Evolutionary conservation across 2,797 vertebrate species (phyloP).

Genomic region (Microtus obscurus): DNA sequence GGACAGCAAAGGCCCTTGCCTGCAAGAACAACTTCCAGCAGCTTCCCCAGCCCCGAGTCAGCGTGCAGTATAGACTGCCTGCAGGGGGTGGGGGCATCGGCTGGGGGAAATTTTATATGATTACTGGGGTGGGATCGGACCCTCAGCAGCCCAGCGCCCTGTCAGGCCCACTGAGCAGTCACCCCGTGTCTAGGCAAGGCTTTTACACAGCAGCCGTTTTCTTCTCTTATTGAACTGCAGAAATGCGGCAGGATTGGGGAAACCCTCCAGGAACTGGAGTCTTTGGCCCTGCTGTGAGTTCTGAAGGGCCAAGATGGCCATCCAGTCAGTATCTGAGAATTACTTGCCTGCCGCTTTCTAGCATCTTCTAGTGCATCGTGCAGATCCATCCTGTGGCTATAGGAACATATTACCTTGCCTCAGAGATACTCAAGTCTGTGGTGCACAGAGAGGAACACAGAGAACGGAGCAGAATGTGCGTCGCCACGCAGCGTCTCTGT

Average conservation of each 20-base stretch:
- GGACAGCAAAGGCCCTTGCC: constrained; percentile 49
- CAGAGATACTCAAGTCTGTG: neutral
- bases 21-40: constrained; percentile 70
- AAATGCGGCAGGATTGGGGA: neutral
- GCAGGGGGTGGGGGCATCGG: neutral
- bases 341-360: neutral
- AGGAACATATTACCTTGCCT: neutral
- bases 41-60: constrained; percentile 49
- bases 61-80: constrained; percentile 13
- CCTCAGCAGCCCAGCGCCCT: neutral
- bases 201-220: neutral
- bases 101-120: constrained; percentile 69
- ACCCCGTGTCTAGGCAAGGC: constrained; percentile 35
- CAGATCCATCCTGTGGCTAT: neutral
- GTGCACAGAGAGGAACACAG: neutral
- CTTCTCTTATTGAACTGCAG: constrained; percentile 21
- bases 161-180: constrained; percentile 16
- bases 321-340: neutral
- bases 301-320: neutral
- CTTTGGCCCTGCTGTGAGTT: neutral
- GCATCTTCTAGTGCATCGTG: neutral
- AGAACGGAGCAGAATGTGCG: constrained; percentile 59
- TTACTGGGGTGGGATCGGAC: constrained; percentile 67
- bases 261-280: neutral
- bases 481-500: constrained; percentile 32